phyloP scores from a whole-genome alignment of 2,113 vertebrate species.

The Centropristis striata region DNA sequence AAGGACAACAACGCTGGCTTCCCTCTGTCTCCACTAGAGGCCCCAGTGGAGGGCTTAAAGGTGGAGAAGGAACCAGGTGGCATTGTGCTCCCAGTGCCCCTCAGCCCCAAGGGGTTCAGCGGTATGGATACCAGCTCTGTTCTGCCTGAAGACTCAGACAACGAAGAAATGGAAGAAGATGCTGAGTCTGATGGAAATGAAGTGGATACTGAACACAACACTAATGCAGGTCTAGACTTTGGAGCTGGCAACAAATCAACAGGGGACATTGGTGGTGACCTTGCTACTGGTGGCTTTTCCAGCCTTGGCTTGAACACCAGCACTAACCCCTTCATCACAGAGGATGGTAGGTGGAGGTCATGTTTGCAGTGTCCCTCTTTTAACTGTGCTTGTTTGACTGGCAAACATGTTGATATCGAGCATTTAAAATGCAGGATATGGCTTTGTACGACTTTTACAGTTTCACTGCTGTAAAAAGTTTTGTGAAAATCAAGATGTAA shows the following conservation, averaged over 20 bases:
- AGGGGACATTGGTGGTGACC: constrained; percentile 19
- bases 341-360: constrained; percentile 82
- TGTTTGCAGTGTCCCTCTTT: neutral
- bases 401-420: neutral
- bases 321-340: constrained; percentile 60
- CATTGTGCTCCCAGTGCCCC: constrained; percentile 77
- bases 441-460: too few species aligned
- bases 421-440: too few species aligned
- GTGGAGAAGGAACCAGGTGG: constrained; percentile 69
- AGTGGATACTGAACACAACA: constrained; percentile 3
- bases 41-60: constrained; percentile 78
- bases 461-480: neutral
- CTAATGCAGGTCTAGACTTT: constrained; percentile 31
- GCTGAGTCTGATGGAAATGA: neutral
- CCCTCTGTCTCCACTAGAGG: constrained; percentile 81
- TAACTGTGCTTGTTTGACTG: neutral
- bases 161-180: too few species aligned
- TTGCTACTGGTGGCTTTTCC: constrained; percentile 17
- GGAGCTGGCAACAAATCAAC: constrained; percentile 7
- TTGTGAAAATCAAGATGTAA: neutral
- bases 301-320: constrained; percentile 50
- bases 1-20: constrained; percentile 64
- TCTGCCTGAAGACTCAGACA: neutral
- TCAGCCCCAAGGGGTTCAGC: constrained; percentile 56
- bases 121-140: neutral